Evolutionary conservation across 2,888 invertebrate genomes (phyloP).

Genomic region (Amiota communis): DNA sequence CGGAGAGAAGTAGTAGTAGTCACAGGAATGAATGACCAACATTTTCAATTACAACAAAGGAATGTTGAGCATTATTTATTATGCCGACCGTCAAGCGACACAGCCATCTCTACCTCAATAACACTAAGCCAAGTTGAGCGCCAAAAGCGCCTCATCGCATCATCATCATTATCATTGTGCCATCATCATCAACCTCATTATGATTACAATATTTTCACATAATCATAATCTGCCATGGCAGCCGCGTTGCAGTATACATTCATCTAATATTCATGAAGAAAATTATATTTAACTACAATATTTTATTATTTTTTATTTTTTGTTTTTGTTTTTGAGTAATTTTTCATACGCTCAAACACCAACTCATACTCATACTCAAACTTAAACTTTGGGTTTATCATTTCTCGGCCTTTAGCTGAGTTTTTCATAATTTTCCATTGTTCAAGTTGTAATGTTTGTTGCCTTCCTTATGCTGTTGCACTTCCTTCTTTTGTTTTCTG

Average conservation of each 20-base stretch:
- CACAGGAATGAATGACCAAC: slow-evolving; percentile 63
- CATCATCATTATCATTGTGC: neutral
- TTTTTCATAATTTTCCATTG: slow-evolving; percentile 63
- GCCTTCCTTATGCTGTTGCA: neutral
- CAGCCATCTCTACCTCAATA: neutral
- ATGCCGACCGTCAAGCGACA: slow-evolving; percentile 56
- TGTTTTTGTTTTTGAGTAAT: slow-evolving; percentile 46
- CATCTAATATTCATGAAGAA: slow-evolving; percentile 65
- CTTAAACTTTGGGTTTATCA: slow-evolving; percentile 22
- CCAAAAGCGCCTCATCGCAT: neutral
- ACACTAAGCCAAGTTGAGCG: slow-evolving; percentile 5
- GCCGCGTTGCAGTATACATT: slow-evolving; percentile 38
- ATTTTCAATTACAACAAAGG: slow-evolving; percentile 70
- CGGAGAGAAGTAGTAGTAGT: slow-evolving; percentile 28
- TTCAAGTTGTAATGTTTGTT: neutral
- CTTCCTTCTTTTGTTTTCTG: neutral
- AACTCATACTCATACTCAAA: neutral
- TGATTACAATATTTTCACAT: neutral
- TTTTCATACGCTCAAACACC: slow-evolving; percentile 48
- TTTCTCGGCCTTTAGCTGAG: slow-evolving; percentile 34
- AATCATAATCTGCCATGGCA: slow-evolving; percentile 18
- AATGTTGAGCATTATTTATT: slow-evolving; percentile 69
- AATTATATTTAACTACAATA: slow-evolving; percentile 30
- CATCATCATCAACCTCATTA: slow-evolving; percentile 40
- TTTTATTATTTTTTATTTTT: neutral